Evolutionary conservation across 2,113 vertebrate species (phyloP), one percentile per base, ranked within the genome.

Genomic region (Cepphus grylle): DNA sequence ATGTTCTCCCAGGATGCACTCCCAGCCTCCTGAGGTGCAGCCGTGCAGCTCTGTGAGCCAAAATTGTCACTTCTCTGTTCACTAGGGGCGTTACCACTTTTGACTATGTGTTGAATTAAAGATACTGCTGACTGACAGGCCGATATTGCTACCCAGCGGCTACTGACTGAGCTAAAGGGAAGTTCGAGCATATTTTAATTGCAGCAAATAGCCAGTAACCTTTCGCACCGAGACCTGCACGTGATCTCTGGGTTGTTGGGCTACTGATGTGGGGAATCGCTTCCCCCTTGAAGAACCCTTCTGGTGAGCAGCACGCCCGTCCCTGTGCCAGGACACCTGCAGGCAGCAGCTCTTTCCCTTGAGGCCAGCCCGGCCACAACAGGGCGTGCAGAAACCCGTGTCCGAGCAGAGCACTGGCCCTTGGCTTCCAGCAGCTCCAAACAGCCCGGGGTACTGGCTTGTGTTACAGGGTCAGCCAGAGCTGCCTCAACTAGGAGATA

Each of bases 371-470:
- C 0, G 7, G n/a, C 23, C 72, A 50, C 27, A n/a, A 12, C 5
- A 34, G 8, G 11, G 36, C 1, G 0, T 6, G 19, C 62, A 78
- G 42, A n/a, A 21, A 42, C 21, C 42, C 0, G 0, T 3, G 58
- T 4, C 66, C 0, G 0, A 76, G 76, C 26, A 53, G 20, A 45
- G 36, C 0, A 0, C 36, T 0, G 1, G 43, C 61, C 49, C 73
- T 53, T 9, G 3, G 49, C 70, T 65, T 27, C 45, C 89, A 83
- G 93, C 32, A 63, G 3, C 52, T 55, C 6, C 0, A 38, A 80
- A 30, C 49, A 30, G 89, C 62, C 67, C 1, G 0, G 42, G 52
- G 67, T 11, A 20, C 40, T 8, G 18, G 38, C 5, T 7, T 47
- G 59, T 40, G 29, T 6, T 16, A n/a, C 50, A 49, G 47, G 26